Evolutionary conservation across 2,113 vertebrate species (phyloP).

Genomic region (Peromyscus leucopus): DNA sequence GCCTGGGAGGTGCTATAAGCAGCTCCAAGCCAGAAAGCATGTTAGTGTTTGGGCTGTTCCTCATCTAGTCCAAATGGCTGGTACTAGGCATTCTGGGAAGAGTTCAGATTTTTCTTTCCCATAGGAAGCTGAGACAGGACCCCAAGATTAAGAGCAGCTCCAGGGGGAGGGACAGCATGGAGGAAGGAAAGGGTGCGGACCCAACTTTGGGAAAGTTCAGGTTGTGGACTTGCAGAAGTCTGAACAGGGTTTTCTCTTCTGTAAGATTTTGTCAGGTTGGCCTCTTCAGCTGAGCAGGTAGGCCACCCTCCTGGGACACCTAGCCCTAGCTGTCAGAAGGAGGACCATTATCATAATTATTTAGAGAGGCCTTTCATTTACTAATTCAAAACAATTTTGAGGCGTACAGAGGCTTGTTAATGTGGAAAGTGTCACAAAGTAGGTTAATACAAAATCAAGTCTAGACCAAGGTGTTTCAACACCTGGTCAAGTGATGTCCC

Average conservation of each 20-base stretch:
- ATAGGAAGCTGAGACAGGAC: not conserved
- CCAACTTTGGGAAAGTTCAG: not conserved
- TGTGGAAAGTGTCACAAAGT: not conserved
- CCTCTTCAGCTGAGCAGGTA: not conserved
- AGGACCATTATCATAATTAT: not conserved
- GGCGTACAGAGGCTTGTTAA: not conserved
- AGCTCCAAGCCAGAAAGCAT: not conserved
- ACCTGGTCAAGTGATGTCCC: not conserved
- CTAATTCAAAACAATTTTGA: not conserved
- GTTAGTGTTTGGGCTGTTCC: not conserved
- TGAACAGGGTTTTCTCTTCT: not conserved
- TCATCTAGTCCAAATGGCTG: not conserved
- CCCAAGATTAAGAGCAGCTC: not conserved
- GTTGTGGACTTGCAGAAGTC: not conserved
- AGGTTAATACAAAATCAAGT: not conserved
- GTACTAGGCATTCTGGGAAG: not conserved
- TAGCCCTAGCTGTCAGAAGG: not conserved
- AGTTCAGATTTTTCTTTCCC: not conserved
- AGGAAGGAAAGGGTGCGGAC: not conserved
- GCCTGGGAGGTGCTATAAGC: too few species aligned
- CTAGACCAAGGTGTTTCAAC: not conserved
- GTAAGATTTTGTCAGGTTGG: not conserved
- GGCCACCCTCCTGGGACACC: not conserved
- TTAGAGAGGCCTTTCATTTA: not conserved
- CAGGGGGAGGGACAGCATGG: fast-evolving